Conservation (phyloP, 2,888 invertebrate species). For the Harpagoxenus sublaevis region DNA sequence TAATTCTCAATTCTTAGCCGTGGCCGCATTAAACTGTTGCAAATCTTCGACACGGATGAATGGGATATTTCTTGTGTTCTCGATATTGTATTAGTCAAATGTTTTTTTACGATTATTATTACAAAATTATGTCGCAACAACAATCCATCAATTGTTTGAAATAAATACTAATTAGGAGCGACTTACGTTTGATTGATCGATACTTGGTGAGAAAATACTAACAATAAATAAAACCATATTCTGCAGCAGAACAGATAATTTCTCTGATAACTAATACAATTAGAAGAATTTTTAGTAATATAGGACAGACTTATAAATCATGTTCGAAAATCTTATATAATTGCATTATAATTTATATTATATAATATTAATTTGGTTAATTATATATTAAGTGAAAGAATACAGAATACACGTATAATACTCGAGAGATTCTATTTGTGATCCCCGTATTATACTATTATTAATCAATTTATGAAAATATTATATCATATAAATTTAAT, state of each 20-base stretch:
- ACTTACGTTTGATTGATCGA: not conserved
- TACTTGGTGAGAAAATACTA: not conserved
- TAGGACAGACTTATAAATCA: constrained; percentile 53
- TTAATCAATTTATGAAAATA: constrained; percentile 4
- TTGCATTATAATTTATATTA: constrained; percentile 12
- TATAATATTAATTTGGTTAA: constrained; percentile 1
- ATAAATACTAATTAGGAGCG: constrained; percentile 4
- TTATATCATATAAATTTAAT: not conserved
- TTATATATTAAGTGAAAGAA: not conserved
- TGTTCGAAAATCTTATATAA: constrained; percentile 30
- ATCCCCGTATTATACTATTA: not conserved
- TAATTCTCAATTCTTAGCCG: constrained; percentile 52
- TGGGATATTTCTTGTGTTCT: constrained; percentile 24
- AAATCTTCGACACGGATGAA: constrained; percentile 46
- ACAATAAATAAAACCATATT: constrained; percentile 9
- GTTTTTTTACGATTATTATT: constrained; percentile 2
- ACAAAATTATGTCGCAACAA: constrained; percentile 8
- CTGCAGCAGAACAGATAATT: constrained; percentile 45
- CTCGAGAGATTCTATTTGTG: not conserved
- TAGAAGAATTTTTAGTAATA: constrained; percentile 38
- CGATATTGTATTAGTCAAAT: constrained; percentile 21
- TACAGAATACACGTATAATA: not conserved
- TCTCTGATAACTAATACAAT: constrained; percentile 41
- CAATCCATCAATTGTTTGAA: constrained; percentile 11
- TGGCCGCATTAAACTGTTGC: constrained; percentile 49